Conservation (phyloP, 1,140 invertebrate species). For the Phenacoccus solenopsis region DNA sequence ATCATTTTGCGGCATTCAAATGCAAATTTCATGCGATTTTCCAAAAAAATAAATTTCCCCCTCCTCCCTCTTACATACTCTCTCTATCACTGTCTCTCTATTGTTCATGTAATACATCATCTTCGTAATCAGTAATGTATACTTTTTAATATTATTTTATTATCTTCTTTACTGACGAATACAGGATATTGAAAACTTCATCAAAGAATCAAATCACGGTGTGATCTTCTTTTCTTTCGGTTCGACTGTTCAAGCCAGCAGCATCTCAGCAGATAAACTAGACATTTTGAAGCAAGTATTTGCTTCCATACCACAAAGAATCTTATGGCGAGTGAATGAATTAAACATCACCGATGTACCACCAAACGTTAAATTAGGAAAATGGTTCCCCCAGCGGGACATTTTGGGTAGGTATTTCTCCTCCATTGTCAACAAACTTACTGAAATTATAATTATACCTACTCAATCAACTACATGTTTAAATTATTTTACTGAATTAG, state of each 20-base stretch:
- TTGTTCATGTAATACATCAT: too few relatives aligned
- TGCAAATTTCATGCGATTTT: too few relatives aligned
- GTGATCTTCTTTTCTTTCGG: constrained; percentile 55
- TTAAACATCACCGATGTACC: constrained; percentile 30
- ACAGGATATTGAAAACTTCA: constrained; percentile 42
- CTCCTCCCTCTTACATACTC: too few relatives aligned
- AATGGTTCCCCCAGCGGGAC: constrained; percentile 48
- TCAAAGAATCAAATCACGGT: constrained; percentile 42
- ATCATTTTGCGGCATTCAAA: too few relatives aligned
- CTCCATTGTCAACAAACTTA: too few relatives aligned
- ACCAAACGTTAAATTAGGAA: constrained; percentile 40
- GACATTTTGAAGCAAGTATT: constrained; percentile 18
- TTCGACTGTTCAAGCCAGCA: constrained; percentile 29
- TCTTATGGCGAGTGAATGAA: constrained; percentile 55
- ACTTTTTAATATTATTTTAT: constrained; percentile 6
- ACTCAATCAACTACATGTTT: too few relatives aligned
- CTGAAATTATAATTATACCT: too few relatives aligned
- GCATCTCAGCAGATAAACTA: not conserved
- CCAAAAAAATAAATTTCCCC: too few relatives aligned
- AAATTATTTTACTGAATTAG: constrained; percentile 22
- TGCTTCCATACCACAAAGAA: constrained; percentile 39
- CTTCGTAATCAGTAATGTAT: too few relatives aligned
- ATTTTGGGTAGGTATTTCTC: constrained; percentile 37
- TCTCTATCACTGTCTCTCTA: too few relatives aligned
- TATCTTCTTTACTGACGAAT: constrained; percentile 33